These are phyloP conservation scores for Aurelia coerulea DNA, from an alignment of 30 jellyfish, hydroid and myxozoan genomes.

Conservation along the genomic window DNA sequence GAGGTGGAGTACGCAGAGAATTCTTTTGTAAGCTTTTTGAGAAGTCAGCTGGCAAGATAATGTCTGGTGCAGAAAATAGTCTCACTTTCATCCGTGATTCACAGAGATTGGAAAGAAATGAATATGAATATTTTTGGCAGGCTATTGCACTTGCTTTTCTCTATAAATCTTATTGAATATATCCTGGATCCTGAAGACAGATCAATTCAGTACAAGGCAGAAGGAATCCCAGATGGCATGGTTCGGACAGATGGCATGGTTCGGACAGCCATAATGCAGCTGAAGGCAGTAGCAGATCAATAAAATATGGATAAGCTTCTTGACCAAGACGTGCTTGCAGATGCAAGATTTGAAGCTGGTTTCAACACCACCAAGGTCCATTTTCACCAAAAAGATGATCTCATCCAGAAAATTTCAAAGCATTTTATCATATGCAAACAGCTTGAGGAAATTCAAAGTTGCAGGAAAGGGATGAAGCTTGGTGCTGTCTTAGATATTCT, in stretches of 20 bases:
- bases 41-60: too few species aligned
- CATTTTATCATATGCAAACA: constrained; percentile 16
- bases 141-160: constrained; percentile 27
- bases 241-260: constrained; percentile 7
- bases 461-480: constrained; percentile 28
- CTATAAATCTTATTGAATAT: constrained; percentile 22
- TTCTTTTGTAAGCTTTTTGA: too few species aligned
- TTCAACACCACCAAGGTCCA: constrained; percentile 7
- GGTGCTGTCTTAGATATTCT: constrained; percentile 15
- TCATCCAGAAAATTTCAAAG: constrained; percentile 8
- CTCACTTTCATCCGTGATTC: too few species aligned
- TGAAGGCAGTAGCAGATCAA: constrained; percentile 17
- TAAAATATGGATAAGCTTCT: constrained; percentile 22
- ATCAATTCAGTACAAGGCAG: too few species aligned
- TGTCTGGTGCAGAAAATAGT: too few species aligned
- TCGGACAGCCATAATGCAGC: constrained; percentile 15
- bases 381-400: neutral
- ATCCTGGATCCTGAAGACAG: constrained; percentile 30
- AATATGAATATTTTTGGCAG: constrained; percentile 11
- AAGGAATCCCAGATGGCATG: neutral
- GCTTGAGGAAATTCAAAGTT: too few species aligned
- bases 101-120: too few species aligned
- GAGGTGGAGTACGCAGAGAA: too few species aligned
- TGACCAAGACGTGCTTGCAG: constrained; percentile 9
- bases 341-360: constrained; percentile 34